A percentile compares a stretch with the other conserved stretches of the same genome.
Evolutionary conservation across 2,113 vertebrate genomes (phyloP).

Genomic region (Thalassarche chlororhynchos): DNA sequence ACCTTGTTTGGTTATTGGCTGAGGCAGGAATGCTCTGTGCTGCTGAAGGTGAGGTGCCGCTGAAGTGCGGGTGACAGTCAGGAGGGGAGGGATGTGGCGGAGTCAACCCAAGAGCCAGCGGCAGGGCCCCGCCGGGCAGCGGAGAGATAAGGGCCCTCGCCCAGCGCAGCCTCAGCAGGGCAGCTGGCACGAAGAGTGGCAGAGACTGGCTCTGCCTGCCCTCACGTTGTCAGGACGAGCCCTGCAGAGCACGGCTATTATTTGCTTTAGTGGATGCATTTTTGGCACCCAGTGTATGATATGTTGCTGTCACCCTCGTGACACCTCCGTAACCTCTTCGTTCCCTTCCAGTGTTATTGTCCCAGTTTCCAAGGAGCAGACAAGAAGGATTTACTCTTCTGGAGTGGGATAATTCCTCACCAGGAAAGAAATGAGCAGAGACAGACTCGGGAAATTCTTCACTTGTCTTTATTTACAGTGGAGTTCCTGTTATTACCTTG

Average conservation of each 20-base stretch:
- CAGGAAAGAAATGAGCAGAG: slow-evolving; percentile 21
- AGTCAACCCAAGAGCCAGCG: not conserved
- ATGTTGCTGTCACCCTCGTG: not conserved
- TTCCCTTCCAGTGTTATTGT: slow-evolving; percentile 27
- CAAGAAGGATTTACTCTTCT: slow-evolving; percentile 34
- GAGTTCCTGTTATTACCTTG: slow-evolving; percentile 65
- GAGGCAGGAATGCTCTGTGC: not conserved
- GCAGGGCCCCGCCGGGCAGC: not conserved
- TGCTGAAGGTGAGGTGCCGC: not conserved
- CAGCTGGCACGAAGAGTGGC: accelerated
- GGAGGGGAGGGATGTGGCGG: not conserved
- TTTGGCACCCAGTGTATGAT: not conserved
- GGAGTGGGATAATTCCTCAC: slow-evolving; percentile 35
- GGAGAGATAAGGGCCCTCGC: not conserved
- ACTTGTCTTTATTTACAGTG: slow-evolving; percentile 55
- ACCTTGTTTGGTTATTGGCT: slow-evolving; percentile 20
- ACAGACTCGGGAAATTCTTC: slow-evolving; percentile 47
- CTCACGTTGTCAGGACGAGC: not conserved
- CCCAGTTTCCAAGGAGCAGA: slow-evolving; percentile 45
- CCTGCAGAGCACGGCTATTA: not conserved
- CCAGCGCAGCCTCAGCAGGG: not conserved
- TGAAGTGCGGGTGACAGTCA: not conserved
- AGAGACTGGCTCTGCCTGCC: not conserved
- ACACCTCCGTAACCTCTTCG: slow-evolving; percentile 6
- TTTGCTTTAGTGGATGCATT: not conserved